Conservation (phyloP, 1,140 invertebrate species). For the Acromyrmex echinatior region DNA sequence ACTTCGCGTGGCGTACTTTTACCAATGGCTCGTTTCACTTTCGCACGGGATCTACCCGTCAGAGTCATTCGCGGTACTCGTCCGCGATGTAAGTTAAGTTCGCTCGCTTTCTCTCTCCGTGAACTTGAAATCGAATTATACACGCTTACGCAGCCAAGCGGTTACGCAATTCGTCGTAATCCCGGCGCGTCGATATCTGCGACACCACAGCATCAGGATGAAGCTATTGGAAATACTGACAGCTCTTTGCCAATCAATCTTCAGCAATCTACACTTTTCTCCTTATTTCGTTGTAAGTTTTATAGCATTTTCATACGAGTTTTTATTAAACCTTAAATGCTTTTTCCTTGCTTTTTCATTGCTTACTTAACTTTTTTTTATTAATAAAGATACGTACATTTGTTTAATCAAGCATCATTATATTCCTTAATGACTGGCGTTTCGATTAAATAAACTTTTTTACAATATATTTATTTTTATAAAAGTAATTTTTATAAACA, state of each 20-base stretch:
- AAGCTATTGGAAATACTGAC: conserved; percentile 21
- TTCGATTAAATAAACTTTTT: too few relatives aligned
- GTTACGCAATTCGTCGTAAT: conserved; percentile 70
- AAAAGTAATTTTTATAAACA: too few relatives aligned
- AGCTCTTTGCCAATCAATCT: neutral
- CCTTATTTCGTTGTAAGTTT: neutral
- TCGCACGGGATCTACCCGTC: conserved; percentile 30
- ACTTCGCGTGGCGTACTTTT: conserved; percentile 19
- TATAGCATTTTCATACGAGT: neutral
- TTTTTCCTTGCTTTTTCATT: too few relatives aligned
- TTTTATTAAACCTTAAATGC: too few relatives aligned
- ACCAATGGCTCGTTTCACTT: conserved; percentile 54
- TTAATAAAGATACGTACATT: too few relatives aligned
- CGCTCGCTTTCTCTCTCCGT: conserved; percentile 73
- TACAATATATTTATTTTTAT: too few relatives aligned
- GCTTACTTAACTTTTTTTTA: too few relatives aligned
- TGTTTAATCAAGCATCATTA: too few relatives aligned
- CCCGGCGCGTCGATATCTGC: conserved; percentile 42
- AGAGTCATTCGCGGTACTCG: conserved; percentile 50
- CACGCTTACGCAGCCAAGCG: conserved; percentile 70
- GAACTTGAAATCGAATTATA: conserved; percentile 76
- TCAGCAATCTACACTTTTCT: neutral
- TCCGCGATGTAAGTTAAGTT: conserved; percentile 28
- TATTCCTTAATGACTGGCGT: too few relatives aligned
- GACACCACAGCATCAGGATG: neutral